phyloP scores from a whole-genome alignment of 2,888 invertebrate species.

The Limnephilus lunatus region DNA sequence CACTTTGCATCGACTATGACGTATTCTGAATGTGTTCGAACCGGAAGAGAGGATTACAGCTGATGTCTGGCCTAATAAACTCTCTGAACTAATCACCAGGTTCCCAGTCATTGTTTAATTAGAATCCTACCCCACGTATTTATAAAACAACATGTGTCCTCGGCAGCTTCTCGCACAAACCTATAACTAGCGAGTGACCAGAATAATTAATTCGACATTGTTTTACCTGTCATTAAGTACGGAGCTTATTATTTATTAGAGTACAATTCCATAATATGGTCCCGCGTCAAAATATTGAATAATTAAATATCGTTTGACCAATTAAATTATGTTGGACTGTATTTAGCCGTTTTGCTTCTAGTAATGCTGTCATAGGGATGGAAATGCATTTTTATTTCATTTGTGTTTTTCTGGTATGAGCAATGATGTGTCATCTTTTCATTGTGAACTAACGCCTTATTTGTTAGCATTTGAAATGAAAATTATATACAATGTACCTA shows the following conservation, averaged over 20 bases:
- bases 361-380: not conserved
- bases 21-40: not conserved
- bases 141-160: not conserved
- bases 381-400: not conserved
- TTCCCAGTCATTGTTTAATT: not conserved
- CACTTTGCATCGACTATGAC: not conserved
- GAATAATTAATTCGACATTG: not conserved
- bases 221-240: not conserved
- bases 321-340: not conserved
- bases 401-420: not conserved
- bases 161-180: not conserved
- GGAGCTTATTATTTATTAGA: conserved; percentile 2
- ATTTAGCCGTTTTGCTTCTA: not conserved
- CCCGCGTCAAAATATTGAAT: not conserved
- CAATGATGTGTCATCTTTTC: not conserved
- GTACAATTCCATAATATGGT: not conserved
- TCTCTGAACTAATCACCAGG: not conserved
- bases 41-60: not conserved
- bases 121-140: not conserved
- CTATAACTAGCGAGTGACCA: not conserved
- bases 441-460: not conserved
- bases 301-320: not conserved
- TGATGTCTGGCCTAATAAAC: not conserved
- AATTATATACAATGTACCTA: not conserved
- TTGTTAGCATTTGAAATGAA: not conserved